Percentiles rank a stretch among this genome's conserved stretches.
phyloP scores from a whole-genome alignment of 2,113 vertebrate genomes.

The Labeo catla region DNA sequence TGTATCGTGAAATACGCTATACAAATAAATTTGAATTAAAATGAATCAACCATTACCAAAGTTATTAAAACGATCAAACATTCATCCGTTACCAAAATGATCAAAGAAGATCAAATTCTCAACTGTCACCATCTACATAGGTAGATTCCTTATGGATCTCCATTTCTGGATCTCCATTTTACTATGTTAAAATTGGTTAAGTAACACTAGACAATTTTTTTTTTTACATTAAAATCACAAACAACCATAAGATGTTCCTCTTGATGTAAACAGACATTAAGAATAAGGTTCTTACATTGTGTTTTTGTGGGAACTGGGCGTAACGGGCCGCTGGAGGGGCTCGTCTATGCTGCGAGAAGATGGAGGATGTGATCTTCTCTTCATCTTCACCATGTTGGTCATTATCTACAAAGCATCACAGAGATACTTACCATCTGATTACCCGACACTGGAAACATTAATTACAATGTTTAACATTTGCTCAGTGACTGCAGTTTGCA shows the following conservation, averaged over 20 bases:
- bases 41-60: neutral
- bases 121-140: neutral
- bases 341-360: constrained; percentile 77
- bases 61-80: neutral
- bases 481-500: neutral
- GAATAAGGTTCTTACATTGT: constrained; percentile 40
- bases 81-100: neutral
- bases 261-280: neutral
- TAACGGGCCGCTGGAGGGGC: constrained; percentile 89
- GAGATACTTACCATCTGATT: neutral
- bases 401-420: constrained; percentile 82
- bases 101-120: neutral
- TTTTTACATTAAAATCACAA: neutral
- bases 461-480: neutral
- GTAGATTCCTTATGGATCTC: neutral
- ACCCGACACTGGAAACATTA: neutral
- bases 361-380: constrained; percentile 73
- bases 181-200: neutral
- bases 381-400: constrained; percentile 87
- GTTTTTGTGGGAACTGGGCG: constrained; percentile 82
- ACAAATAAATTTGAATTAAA: too few relatives aligned
- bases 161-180: neutral
- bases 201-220: neutral
- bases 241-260: neutral
- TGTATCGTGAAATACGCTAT: too few relatives aligned